Percentiles rank a stretch among this genome's conserved stretches.
Conservation (phyloP, 1,140 invertebrate genomes). For the Halesus radiatus region DNA sequence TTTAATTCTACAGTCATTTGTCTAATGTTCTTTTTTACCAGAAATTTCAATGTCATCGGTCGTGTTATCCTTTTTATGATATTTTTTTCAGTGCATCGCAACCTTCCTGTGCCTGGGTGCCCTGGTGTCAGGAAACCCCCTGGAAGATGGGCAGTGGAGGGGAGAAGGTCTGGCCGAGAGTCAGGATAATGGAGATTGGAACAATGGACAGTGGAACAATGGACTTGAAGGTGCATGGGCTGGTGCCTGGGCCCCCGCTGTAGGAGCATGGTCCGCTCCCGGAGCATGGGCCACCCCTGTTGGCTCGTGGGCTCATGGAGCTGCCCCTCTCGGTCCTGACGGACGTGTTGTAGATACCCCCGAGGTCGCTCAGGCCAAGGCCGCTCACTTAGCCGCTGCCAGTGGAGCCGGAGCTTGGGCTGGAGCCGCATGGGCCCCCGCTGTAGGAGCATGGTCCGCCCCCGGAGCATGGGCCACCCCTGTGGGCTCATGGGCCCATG, state of each 20-base stretch:
- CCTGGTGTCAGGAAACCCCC: no score
- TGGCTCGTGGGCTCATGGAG: conserved; percentile 26
- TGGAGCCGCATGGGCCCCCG: neutral
- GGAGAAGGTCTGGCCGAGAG: no score
- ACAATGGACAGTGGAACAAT: no score
- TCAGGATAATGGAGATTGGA: no score
- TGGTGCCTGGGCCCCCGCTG: neutral
- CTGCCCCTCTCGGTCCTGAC: conserved; percentile 51
- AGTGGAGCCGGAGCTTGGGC: neutral
- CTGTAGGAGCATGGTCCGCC: neutral
- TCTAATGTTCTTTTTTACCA: no score
- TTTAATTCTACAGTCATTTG: no score
- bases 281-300: conserved; percentile 56
- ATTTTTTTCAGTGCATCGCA: no score
- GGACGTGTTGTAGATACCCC: conserved; percentile 59
- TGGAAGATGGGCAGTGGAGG: no score
- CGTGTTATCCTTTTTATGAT: no score
- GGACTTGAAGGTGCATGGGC: no score
- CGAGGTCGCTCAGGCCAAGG: conserved; percentile 65
- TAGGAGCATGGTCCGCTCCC: neutral
- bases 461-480: conserved; percentile 6
- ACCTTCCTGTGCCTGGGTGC: no score
- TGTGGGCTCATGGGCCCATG: neutral
- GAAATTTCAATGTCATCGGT: no score
- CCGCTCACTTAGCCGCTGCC: conserved; percentile 61